A percentile compares a stretch with the other conserved stretches of the same genome.
Evolutionary conservation across 2,113 vertebrate genomes (phyloP).

Genomic region (Furnarius figulus): DNA sequence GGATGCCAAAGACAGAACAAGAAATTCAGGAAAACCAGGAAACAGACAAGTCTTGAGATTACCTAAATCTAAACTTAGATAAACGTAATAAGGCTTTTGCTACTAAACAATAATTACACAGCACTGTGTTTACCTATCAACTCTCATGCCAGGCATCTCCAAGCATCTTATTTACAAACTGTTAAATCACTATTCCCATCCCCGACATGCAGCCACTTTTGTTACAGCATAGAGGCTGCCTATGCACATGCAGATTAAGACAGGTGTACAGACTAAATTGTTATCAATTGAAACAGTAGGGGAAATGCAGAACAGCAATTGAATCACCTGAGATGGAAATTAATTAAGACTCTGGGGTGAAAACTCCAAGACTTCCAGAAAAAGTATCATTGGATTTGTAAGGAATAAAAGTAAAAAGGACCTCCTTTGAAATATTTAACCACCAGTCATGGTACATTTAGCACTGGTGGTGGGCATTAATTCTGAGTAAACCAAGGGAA

Average conservation of each 20-base stretch:
- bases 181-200: not conserved
- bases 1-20: not conserved
- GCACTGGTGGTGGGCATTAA: not conserved
- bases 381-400: not conserved
- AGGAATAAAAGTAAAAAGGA: not conserved
- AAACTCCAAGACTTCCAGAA: not conserved
- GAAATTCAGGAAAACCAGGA: not conserved
- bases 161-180: not conserved
- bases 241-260: not conserved
- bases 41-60: not conserved
- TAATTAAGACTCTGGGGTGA: not conserved
- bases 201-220: not conserved
- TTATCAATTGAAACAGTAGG: not conserved
- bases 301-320: not conserved
- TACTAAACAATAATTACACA: conserved; percentile 1
- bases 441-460: not conserved
- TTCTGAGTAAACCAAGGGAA: not conserved
- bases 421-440: not conserved
- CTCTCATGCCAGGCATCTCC: not conserved
- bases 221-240: not conserved
- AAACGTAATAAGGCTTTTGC: not conserved
- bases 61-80: not conserved
- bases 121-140: not conserved
- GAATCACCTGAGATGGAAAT: not conserved
- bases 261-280: not conserved